Evolutionary conservation across 2,888 invertebrate genomes (phyloP).

Genomic region (Argyra leucocephala): DNA sequence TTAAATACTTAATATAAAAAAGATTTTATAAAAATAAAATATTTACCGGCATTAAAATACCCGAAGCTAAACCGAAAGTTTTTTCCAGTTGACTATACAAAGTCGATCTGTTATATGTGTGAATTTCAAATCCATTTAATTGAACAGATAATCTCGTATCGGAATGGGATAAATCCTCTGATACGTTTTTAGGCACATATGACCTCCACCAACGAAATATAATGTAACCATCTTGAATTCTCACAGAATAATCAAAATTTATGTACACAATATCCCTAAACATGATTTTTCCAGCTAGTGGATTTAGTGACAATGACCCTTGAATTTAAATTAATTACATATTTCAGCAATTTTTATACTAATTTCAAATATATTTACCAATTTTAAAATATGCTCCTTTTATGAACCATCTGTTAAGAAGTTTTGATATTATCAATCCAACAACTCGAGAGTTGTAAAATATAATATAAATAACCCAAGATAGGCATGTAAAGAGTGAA

Average conservation of each 20-base stretch:
- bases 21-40: background rate
- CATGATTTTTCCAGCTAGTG: constrained; percentile 97
- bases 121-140: constrained; percentile 88
- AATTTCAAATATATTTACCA: constrained; percentile 48
- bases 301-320: constrained; percentile 91
- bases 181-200: constrained; percentile 88
- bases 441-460: constrained; percentile 90
- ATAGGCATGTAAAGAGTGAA: constrained; percentile 70
- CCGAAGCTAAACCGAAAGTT: constrained; percentile 72
- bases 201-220: constrained; percentile 98
- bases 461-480: constrained; percentile 88
- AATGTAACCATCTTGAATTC: constrained; percentile 92
- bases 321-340: constrained; percentile 29
- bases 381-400: constrained; percentile 82
- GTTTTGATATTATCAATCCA: constrained; percentile 79
- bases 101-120: constrained; percentile 86
- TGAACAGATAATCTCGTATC: constrained; percentile 84
- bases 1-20: background rate
- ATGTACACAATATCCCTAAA: constrained; percentile 91
- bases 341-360: background rate
- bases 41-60: constrained; percentile 55
- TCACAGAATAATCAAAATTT: constrained; percentile 83
- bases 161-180: constrained; percentile 91
- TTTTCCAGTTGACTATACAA: constrained; percentile 80
- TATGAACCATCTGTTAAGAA: constrained; percentile 78